Evolutionary conservation across 2,113 vertebrate genomes (phyloP), one percentile per base, ranked within the genome.

Genomic region (Petrocephalus microphthalmus): DNA sequence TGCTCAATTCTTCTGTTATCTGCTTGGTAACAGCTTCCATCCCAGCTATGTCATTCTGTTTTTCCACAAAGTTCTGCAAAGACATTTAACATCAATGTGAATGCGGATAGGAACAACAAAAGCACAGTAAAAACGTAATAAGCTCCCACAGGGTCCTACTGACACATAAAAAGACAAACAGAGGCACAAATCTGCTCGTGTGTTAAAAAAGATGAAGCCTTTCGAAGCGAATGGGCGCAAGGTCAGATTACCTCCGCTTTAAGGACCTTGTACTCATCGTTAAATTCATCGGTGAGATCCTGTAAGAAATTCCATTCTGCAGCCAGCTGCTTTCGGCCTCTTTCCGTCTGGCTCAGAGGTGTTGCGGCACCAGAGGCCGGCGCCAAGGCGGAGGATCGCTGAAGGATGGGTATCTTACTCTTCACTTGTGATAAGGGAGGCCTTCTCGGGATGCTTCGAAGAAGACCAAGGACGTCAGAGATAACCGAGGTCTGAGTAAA

Each of bases 261-360:
- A 49, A 95, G 88, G 85, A 93, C 89, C n/a, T 82, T 88, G 89
- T 95, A 96, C 71, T 95, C 92, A 91, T 96, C 94, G 91, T 95
- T 92, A 93, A 95, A 95, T 71, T 94, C 93, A 86, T 94, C 93
- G 86, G 94, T 90, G 37, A 96, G 92, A 20, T 95, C 93, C 71
- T 94, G 91, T 37, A 94, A 89, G 90, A 87, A 93, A 88, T 91
- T 93, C 91, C 89, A 91, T 42, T 91, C 89, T 67, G 91, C 88
- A 52, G 91, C 89, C 90, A 49, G 91, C 53, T 84, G 47, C 86
- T 88, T 91, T 47, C 7, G 88, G 45, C 86, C 86, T 74, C 7
- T 81, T 2, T 78, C 53, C 5, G 4, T n/a, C 42, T n/a, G 83
- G 47, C 87, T 88, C 7, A 85, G 47, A 10, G 84, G 33, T 60